A percentile compares a stretch with the other conserved stretches of the same genome.
These are phyloP conservation scores for Actenoides lindsayi DNA, from an alignment of 2,113 vertebrate genomes.

Conservation along the genomic window DNA sequence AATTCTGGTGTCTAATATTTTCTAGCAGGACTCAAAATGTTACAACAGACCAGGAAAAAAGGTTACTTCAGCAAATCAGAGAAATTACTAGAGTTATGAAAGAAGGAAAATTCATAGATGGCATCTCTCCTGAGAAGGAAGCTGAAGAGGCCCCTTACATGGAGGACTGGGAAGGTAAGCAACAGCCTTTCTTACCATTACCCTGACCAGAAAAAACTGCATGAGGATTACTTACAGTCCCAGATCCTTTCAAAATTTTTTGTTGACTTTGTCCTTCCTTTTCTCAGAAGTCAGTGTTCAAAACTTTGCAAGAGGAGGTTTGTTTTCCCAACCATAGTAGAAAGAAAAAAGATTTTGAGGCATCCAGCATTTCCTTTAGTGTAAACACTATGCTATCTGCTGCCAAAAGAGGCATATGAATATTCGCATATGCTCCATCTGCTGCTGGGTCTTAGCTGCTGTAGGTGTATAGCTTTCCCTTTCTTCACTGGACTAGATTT, in stretches of 20 bases:
- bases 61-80: slow-evolving; percentile 87
- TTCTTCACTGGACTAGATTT: slow-evolving; percentile 44
- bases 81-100: slow-evolving; percentile 97
- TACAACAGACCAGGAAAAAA: slow-evolving; percentile 89
- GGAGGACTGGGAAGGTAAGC: slow-evolving; percentile 86
- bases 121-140: slow-evolving; percentile 81
- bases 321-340: background rate
- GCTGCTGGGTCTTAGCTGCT: slow-evolving; percentile 41
- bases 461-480: slow-evolving; percentile 24
- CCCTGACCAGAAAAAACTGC: background rate
- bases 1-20: slow-evolving; percentile 38
- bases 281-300: slow-evolving; percentile 14
- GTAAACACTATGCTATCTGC: background rate
- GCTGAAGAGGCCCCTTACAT: slow-evolving; percentile 88
- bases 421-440: slow-evolving; percentile 24
- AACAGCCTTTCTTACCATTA: background rate
- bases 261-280: background rate
- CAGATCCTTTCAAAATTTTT: background rate
- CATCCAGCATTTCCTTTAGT: background rate
- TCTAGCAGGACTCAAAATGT: slow-evolving; percentile 78
- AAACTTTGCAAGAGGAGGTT: background rate
- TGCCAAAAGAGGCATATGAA: slow-evolving; percentile 23
- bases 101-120: slow-evolving; percentile 87
- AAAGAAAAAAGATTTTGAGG: background rate
- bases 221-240: background rate